Percentiles rank a stretch among this genome's conserved stretches.
Conservation (phyloP, 2,113 vertebrate species). For the Protobothrops mucrosquamatus region DNA sequence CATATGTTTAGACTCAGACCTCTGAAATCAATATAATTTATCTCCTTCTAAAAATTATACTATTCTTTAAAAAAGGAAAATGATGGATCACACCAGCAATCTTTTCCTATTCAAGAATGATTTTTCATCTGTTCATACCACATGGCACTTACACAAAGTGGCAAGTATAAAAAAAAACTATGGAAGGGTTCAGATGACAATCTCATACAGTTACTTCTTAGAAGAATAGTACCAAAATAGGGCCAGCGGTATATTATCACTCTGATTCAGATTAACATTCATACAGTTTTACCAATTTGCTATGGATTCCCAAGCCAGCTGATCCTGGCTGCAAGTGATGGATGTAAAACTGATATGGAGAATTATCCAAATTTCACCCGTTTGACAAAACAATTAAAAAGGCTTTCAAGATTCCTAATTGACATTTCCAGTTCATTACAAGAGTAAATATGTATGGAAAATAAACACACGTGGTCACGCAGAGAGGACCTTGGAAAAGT, state of each 20-base stretch:
- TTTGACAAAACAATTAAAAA: slow-evolving; percentile 5
- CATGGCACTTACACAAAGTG: neutral
- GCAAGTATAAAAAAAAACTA: neutral
- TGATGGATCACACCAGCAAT: neutral
- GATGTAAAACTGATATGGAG: neutral
- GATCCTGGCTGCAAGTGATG: neutral
- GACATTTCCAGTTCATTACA: slow-evolving; percentile 4
- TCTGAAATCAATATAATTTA: neutral
- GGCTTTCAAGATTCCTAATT: neutral
- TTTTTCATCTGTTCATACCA: neutral
- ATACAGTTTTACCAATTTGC: neutral
- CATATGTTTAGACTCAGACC: neutral
- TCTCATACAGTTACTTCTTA: neutral
- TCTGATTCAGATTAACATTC: neutral
- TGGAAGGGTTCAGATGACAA: neutral
- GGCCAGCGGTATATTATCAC: neutral
- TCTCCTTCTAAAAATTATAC: neutral
- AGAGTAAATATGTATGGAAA: neutral
- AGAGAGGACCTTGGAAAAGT: neutral
- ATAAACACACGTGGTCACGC: neutral
- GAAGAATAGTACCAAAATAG: neutral
- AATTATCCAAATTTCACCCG: neutral
- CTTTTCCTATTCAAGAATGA: neutral
- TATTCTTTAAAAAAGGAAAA: neutral
- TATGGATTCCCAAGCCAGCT: neutral